Evolutionary conservation across 2,113 vertebrate genomes (phyloP).

Genomic region (Taxidea taxus): DNA sequence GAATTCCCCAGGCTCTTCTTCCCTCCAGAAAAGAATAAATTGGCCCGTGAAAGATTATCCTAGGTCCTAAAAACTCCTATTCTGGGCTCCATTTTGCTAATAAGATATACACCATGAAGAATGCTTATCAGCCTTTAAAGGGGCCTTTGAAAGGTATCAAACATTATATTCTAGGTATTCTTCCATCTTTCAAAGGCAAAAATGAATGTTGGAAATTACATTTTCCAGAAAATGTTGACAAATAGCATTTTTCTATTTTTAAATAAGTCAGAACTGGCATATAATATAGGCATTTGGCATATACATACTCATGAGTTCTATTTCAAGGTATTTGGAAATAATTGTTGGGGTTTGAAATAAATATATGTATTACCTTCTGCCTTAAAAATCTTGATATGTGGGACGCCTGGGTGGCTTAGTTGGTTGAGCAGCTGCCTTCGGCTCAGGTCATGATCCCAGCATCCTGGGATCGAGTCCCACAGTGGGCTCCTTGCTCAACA

Average conservation of each 20-base stretch:
- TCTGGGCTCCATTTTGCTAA: neutral
- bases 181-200: neutral
- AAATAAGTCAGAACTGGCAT: neutral
- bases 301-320: neutral
- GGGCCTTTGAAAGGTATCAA: neutral
- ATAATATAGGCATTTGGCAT: neutral
- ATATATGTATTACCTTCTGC: neutral
- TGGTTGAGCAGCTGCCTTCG: too few relatives aligned
- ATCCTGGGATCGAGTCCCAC: too few relatives aligned
- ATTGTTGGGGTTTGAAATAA: neutral
- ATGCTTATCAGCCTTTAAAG: neutral
- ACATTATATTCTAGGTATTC: neutral
- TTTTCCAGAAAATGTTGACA: neutral
- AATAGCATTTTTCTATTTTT: neutral
- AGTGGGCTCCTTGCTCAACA: too few relatives aligned
- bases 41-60: neutral
- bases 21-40: neutral
- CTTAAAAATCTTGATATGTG: neutral
- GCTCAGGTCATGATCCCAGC: too few relatives aligned
- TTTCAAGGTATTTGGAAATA: neutral
- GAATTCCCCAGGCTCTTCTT: neutral
- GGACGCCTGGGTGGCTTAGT: too few relatives aligned
- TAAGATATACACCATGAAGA: neutral
- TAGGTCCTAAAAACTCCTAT: neutral
- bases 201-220: neutral